These are phyloP conservation scores for Strix occidentalis DNA, from an alignment of 2,797 vertebrate genomes.

Conservation along the genomic window DNA sequence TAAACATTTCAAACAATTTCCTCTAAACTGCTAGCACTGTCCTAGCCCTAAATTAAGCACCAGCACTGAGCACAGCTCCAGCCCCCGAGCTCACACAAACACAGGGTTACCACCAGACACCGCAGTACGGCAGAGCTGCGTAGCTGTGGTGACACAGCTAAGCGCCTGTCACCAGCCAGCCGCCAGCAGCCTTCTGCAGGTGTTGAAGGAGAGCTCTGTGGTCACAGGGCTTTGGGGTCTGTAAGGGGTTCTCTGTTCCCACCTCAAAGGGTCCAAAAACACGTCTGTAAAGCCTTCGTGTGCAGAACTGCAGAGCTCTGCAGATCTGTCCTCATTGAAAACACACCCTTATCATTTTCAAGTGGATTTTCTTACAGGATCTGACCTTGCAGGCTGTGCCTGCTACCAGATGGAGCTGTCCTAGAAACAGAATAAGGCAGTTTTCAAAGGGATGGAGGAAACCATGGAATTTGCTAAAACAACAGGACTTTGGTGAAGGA, in stretches of 20 bases:
- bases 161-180: neutral
- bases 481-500: neutral
- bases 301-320: neutral
- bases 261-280: neutral
- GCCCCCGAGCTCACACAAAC: neutral
- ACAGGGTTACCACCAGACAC: neutral
- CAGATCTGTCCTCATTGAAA: neutral
- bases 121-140: neutral
- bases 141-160: neutral
- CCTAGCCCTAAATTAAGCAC: neutral
- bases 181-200: fast-evolving
- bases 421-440: neutral
- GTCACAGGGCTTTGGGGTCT: neutral
- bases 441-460: neutral
- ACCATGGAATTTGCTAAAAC: neutral
- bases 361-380: conserved; percentile 21
- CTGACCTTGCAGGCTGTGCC: conserved; percentile 27
- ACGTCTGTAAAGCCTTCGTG: neutral
- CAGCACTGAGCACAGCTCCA: neutral
- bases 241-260: neutral
- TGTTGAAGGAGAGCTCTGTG: neutral
- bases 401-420: conserved; percentile 32
- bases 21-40: neutral
- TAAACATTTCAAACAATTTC: neutral
- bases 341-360: neutral